phyloP scores from a whole-genome alignment of 2,113 vertebrate species.

The Numenius arquata region DNA sequence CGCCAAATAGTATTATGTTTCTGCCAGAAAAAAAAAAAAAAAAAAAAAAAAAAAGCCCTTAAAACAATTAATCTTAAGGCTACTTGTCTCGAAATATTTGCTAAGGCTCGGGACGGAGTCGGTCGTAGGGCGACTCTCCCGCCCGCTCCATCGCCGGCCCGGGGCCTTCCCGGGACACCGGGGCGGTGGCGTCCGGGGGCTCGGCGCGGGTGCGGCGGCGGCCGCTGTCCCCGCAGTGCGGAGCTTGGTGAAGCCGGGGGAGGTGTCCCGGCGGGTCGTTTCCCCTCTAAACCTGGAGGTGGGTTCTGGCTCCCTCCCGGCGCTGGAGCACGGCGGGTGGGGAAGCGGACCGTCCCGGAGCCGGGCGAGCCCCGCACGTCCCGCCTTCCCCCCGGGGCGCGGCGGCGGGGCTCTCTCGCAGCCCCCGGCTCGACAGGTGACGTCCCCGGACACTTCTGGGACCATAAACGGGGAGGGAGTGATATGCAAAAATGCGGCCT shows the following conservation, averaged over 20 bases:
- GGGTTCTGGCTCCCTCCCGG: too few relatives aligned
- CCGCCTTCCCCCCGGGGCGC: not conserved
- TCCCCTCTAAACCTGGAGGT: not conserved
- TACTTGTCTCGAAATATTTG: constrained; percentile 56
- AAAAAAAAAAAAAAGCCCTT: not conserved
- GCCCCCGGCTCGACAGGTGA: rapidly evolving
- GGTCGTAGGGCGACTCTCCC: not conserved
- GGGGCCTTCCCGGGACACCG: not conserved
- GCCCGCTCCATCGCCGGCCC: not conserved
- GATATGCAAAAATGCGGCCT: too few relatives aligned
- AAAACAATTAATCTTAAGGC: constrained; percentile 62
- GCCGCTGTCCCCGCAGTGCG: not conserved
- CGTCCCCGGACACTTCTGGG: not conserved
- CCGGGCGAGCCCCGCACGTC: not conserved
- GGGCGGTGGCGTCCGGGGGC: not conserved
- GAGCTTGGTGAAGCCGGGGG: not conserved
- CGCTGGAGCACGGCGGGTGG: too few relatives aligned
- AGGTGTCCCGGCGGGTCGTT: too few relatives aligned
- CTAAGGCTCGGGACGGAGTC: not conserved
- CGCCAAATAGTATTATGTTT: constrained; percentile 75
- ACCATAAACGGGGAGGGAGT: not conserved
- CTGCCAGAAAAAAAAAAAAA: not conserved
- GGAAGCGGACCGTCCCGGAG: not conserved
- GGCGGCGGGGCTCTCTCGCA: not conserved
- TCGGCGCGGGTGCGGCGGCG: too few relatives aligned